Percentiles rank a stretch among this genome's conserved stretches.
Conservation (phyloP, 2,797 vertebrate genomes). For the Chrosomus eos region DNA sequence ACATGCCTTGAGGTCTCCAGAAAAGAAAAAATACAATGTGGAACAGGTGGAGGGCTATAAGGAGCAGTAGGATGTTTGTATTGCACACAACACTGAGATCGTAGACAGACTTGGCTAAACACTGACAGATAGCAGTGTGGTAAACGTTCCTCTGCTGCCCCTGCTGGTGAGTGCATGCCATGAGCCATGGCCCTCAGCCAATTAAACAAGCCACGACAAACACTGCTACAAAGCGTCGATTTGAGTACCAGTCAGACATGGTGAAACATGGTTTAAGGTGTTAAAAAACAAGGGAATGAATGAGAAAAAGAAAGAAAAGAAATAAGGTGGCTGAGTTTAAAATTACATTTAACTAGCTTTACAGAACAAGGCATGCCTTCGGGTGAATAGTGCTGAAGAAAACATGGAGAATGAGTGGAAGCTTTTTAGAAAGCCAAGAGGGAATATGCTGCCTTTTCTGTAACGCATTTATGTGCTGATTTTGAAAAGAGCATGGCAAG, state of each 20-base stretch:
- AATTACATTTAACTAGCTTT: conserved; percentile 22
- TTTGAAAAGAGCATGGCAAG: neutral
- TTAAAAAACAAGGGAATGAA: conserved; percentile 1
- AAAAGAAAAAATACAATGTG: conserved; percentile 22
- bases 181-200: conserved; percentile 30
- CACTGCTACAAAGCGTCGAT: conserved; percentile 36
- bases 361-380: conserved; percentile 49
- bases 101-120: conserved; percentile 20
- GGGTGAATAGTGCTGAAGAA: conserved; percentile 27
- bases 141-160: neutral
- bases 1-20: conserved; percentile 25
- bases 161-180: conserved; percentile 17
- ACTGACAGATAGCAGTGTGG: conserved; percentile 31
- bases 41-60: neutral
- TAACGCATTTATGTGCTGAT: neutral
- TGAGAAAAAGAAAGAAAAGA: neutral
- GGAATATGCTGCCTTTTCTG: neutral
- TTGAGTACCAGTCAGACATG: conserved; percentile 36
- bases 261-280: conserved; percentile 25
- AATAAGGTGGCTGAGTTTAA: conserved; percentile 16
- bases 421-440: neutral
- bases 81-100: conserved; percentile 1
- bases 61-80: conserved; percentile 6
- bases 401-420: conserved; percentile 23
- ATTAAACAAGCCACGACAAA: conserved; percentile 37